Base-by-base conservation (phyloP, 1,140 invertebrate species). In the Zaprionus inermis region DNA sequence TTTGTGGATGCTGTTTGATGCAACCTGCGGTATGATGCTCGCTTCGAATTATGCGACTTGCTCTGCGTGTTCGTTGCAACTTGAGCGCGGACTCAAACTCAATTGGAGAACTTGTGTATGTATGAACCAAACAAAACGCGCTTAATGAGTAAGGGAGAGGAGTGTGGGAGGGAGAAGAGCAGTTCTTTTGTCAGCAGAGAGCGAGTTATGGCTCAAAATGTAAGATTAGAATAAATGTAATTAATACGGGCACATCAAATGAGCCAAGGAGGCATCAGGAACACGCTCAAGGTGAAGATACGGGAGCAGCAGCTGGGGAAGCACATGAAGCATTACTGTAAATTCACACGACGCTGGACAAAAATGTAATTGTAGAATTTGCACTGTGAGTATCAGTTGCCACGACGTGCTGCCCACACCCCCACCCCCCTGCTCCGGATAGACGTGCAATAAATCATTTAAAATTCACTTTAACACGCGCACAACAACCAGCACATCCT, bases 391-490 rank as follows among this genome's bases (percentile, higher is more conserved):
- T 72, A 72, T 57, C 20, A 57, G 36, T 65, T 64, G n/a, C 38
- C n/a, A 41, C 38, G 14, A 41, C n/a, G 38, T 44, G 38, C 44
- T 20, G 44, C 44, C 3, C 18, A 16, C 9, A 1, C 6, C 18
- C 44, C 0, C 44, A 12, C 1, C 44, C 10, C 18, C 18, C 44
- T 44, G 54, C 38, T 28, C 18, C 6, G 54, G 57, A 63, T 66
- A 67, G 84, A 89, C 63, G 73, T 75, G 68, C 66, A 89, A 88
- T 88, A 89, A 88, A 88, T 88, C 80, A 88, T 88, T 88, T 83
- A 69, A 89, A 86, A 82, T 86, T 86, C 79, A 86, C 83, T 82
- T 86, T 86, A 88, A 82, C 76, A 80, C 81, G 78, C 78, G 78
- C 63, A 69, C 52, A 70, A 56, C 57, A 68, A 36, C 64, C 63